Conservation (phyloP, 2,113 vertebrate species). For the Brevimyrus niger region DNA sequence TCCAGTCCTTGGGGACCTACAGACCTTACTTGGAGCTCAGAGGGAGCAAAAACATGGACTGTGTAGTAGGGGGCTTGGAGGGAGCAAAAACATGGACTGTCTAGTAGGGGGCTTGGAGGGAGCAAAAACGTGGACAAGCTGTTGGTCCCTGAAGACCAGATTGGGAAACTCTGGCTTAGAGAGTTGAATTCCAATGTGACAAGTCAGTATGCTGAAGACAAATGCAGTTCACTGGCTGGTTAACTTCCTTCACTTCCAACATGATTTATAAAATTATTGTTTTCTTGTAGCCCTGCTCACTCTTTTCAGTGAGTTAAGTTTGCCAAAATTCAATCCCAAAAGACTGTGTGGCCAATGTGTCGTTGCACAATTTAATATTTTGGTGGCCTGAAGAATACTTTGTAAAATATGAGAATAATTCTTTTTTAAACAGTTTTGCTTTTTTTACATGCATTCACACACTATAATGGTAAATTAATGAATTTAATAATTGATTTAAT, state of each 20-base stretch:
- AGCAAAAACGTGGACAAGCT: not conserved
- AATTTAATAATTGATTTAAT: not conserved
- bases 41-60: not conserved
- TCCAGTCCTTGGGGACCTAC: not conserved
- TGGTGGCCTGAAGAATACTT: not conserved
- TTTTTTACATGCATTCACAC: not conserved
- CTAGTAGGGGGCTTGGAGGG: too few relatives aligned
- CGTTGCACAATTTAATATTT: not conserved
- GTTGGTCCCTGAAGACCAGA: not conserved
- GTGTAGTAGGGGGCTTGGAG: too few relatives aligned
- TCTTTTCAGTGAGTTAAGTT: not conserved
- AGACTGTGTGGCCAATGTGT: not conserved
- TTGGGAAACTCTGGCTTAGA: not conserved
- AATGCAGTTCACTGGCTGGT: conserved; percentile 9
- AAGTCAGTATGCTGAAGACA: not conserved
- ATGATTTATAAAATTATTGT: not conserved
- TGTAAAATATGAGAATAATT: not conserved
- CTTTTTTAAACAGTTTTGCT: not conserved
- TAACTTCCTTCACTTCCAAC: not conserved
- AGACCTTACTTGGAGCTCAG: not conserved
- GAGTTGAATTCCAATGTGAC: not conserved
- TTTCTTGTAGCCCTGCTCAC: not conserved
- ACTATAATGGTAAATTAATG: not conserved
- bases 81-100: too few relatives aligned
- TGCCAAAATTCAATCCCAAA: not conserved